Conservation (phyloP, 2,113 vertebrate species). For the Bambusicola thoracicus region DNA sequence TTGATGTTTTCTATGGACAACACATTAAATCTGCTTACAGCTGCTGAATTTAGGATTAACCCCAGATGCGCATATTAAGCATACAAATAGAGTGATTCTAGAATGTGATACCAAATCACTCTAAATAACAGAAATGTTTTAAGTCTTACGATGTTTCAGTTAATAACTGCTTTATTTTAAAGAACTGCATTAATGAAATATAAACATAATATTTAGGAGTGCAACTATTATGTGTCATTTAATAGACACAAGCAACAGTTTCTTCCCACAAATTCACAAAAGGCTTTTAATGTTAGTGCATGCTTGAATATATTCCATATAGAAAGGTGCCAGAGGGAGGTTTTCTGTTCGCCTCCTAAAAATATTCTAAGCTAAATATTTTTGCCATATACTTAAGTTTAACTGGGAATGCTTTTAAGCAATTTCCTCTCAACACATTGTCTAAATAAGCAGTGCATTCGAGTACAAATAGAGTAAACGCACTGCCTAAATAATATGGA, state of each 20-base stretch:
- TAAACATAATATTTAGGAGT: neutral
- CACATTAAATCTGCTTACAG: neutral
- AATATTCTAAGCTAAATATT: neutral
- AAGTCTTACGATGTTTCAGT: neutral
- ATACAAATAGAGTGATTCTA: neutral
- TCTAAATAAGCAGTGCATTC: neutral
- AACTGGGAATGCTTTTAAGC: neutral
- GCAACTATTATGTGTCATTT: neutral
- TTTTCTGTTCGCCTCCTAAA: conserved; percentile 17
- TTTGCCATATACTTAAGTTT: conserved; percentile 18
- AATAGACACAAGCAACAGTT: neutral
- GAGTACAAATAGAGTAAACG: neutral
- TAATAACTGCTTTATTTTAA: neutral
- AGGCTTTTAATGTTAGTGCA: neutral
- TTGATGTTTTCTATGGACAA: neutral
- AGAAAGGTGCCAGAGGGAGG: neutral
- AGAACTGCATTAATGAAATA: neutral
- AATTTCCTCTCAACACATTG: neutral
- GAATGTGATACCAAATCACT: neutral
- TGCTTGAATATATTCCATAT: neutral
- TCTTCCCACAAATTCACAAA: neutral
- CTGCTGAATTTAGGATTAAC: conserved; percentile 14
- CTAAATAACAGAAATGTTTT: conserved; percentile 12
- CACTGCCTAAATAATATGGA: neutral
- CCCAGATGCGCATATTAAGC: neutral